Evolutionary conservation across 2,113 vertebrate genomes (phyloP), one percentile per base, ranked within the genome.

Genomic region (Phoxinus phoxinus): DNA sequence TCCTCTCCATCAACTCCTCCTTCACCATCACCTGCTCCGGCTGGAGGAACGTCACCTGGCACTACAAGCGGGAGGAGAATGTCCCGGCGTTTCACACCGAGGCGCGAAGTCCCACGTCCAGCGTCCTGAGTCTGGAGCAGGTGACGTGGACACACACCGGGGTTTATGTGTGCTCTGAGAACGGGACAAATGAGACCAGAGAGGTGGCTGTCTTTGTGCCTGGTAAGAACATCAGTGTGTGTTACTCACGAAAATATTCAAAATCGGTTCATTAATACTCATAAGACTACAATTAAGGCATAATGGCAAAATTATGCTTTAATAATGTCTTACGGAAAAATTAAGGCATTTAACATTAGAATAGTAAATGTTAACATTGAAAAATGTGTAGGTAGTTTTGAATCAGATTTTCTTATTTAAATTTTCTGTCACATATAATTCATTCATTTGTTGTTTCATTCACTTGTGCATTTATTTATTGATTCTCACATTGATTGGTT

Each of bases 171-270:
- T 99, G 98, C 69, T 7, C 69, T 23, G 94, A 96, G 88, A 87
- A 19, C 0, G 82, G 25, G 19, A 81, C 87, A 9, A 91, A 91
- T 61, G 94, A 96, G 73, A 78, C 74, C 0, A 77, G 3, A 0
- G 96, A 96, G 85, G 90, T 97, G 27, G 94, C 96, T 30, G 90
- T 99, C 82, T 99, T 97, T 4, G 97, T 99, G 59, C 97, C 98
- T 94, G 97, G 98, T 99, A 72, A 87, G 91, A 19, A 1, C 30
- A 32, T 69, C 13, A 35, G 27, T 35, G 17, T 32, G 6, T 56
- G 53, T 23, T 56, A 11, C 6, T 11, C 46, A 30, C 15, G 3
- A 17, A 41, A 37, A 41, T 11, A 71, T 37, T n/a, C 9, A 23
- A 37, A 19, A 69, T 9, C 0, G 19, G 4, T 37, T 71, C 1